Base-by-base conservation (phyloP, 1,140 invertebrate species). In the Drosophila eugracilis region DNA sequence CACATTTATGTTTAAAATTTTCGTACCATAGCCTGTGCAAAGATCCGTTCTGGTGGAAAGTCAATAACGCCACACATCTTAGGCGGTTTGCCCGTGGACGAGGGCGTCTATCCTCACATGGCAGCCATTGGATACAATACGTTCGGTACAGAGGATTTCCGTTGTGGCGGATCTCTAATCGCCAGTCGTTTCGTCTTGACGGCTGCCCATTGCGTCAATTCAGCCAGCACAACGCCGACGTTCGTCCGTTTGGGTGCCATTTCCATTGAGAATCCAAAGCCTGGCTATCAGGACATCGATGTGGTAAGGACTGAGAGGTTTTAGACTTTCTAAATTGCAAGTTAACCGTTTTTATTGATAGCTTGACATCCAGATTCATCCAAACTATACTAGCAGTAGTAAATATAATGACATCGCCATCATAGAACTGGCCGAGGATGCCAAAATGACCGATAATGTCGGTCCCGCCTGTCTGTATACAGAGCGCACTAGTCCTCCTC, bases 161-260 rank as follows among this genome's bases (percentile, higher is more conserved):
- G 92, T 49, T 93, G 93, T 49, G 92, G 92, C 4, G 92, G 92
- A 9, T 92, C 92, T 9, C 57, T 93, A 42, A 93, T 93, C 52
- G 91, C 80, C 49, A 74, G 69, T 4, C 77, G 90, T 21, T 92
- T 91, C 47, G 90, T 93, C 10, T 60, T 93, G 9, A 97, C 96
- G 0, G 96, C 96, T 0, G 95, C 95, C 5, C 96, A 97, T 84
- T 97, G 96, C 73, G 91, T 97, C 4, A 93, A 77, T 5, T 57
- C 47, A 7, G 28, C 45, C 9, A 36, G 26, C 5, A 36, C 14
- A 1, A 19, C 9, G 1, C 88, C 90, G 3, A 19, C 49, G 3
- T 72, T 75, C 34, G 90, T 85, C 5, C 84, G 90, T 0, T 36
- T 91, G 28, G 90, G 90, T 21, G 53, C 78, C 1, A 63, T 91